A percentile compares a stretch with the other conserved stretches of the same genome.
phyloP scores from a whole-genome alignment of 2,888 invertebrate genomes.

The Helleia helle region DNA sequence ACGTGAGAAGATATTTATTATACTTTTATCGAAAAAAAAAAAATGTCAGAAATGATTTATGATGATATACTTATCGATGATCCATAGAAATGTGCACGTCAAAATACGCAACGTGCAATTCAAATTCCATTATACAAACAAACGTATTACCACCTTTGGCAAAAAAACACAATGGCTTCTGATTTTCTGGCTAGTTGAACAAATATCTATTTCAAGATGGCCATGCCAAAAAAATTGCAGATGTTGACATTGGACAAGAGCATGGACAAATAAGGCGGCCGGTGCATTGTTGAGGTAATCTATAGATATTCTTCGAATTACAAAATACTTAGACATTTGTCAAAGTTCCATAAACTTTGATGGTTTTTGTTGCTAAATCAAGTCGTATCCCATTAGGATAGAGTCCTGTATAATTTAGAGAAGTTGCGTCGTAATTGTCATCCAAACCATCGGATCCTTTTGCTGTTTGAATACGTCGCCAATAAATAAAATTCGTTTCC shows the following conservation, averaged over 20 bases:
- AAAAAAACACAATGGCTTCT: constrained; percentile 48
- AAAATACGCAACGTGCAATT: constrained; percentile 37
- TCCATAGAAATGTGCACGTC: too few relatives aligned
- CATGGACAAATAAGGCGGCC: constrained; percentile 47
- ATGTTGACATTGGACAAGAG: constrained; percentile 56
- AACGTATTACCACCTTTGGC: constrained; percentile 44
- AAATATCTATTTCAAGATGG: constrained; percentile 61
- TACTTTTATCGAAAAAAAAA: too few relatives aligned
- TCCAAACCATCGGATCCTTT: constrained; percentile 52
- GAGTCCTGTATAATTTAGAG: constrained; percentile 15
- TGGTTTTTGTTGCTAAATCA: constrained; percentile 34
- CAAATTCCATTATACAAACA: constrained; percentile 40
- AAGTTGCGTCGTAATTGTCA: constrained; percentile 47
- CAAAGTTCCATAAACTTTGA: constrained; percentile 71
- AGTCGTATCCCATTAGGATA: constrained; percentile 24
- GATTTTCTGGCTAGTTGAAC: constrained; percentile 72
- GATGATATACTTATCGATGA: too few relatives aligned
- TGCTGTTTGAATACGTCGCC: constrained; percentile 59
- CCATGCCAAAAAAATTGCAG: constrained; percentile 60
- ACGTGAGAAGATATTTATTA: too few relatives aligned
- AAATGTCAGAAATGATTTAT: background rate
- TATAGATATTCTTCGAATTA: constrained; percentile 66
- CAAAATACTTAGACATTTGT: constrained; percentile 72
- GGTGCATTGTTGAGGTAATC: constrained; percentile 60
- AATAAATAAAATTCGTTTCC: constrained; percentile 72